These are phyloP conservation scores for Drosophila neocordata DNA, from an alignment of 1,140 invertebrate species.

Conservation along the genomic window DNA sequence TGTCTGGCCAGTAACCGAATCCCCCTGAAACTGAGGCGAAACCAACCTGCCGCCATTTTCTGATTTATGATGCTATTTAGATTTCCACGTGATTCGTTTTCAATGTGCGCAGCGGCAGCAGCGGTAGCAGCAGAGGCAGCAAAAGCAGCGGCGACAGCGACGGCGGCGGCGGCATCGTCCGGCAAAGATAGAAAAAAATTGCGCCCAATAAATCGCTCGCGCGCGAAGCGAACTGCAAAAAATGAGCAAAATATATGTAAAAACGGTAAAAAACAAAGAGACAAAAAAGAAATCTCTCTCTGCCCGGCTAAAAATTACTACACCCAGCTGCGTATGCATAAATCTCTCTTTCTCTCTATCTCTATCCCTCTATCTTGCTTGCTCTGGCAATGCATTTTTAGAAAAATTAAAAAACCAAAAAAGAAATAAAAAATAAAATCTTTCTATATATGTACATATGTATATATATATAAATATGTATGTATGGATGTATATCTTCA, in stretches of 20 bases:
- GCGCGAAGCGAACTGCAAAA: conserved; percentile 15
- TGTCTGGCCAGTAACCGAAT: conserved; percentile 57
- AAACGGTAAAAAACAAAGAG: conserved; percentile 43
- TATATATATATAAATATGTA: not conserved
- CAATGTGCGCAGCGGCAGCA: conserved; percentile 58
- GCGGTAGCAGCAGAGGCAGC: no score
- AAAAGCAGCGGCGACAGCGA: no score
- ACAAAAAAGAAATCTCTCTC: conserved; percentile 23
- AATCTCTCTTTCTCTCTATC: conserved; percentile 48
- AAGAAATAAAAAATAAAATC: not conserved
- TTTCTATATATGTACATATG: not conserved
- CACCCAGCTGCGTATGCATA: conserved; percentile 79
- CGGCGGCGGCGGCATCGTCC: conserved; percentile 36
- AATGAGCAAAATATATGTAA: conserved; percentile 33
- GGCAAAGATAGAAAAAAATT: conserved; percentile 74
- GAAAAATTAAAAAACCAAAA: conserved; percentile 40
- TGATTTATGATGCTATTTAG: conserved; percentile 81
- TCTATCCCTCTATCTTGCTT: not conserved
- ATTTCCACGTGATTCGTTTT: conserved; percentile 79
- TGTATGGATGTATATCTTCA: not conserved
- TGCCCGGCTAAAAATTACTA: conserved; percentile 73
- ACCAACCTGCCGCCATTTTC: conserved; percentile 78
- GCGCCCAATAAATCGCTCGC: conserved; percentile 76
- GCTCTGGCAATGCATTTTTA: conserved; percentile 52
- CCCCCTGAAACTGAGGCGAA: conserved; percentile 45